Evolutionary conservation across 35 echinoderm and acorn worm species (phyloP), one percentile per base, ranked within the genome.

Genomic region (Diadema setosum): DNA sequence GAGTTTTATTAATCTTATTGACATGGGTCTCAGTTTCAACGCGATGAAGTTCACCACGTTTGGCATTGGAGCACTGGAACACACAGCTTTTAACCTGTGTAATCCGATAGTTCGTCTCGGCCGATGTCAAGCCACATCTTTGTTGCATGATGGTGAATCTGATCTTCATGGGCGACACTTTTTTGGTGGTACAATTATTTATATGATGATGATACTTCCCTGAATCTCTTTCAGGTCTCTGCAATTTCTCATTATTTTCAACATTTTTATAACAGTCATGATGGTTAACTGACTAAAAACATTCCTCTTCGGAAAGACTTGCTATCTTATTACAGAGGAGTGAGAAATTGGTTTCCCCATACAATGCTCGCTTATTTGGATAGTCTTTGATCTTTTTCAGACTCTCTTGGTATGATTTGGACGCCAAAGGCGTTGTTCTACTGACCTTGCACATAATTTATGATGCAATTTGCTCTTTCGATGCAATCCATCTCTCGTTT

Each of bases 201-300:
- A 21, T 58, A 86, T 26, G 61, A 74, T 37, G 41, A 73, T 74
- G 31, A 86, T 34, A 37, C 58, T 39, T 86, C 39, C 42, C 2
- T 36, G 45, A 86, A 86, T 74, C 84, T 73, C 40, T 86, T 86
- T 86, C 84, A 86, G 84, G 59, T 45, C 84, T 86, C 45, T 85
- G 33, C 56, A 85, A 65, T 24, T 86, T 86, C 32, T 86, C 59
- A 40, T 31, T 73, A 44, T 86, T 58, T 44, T 41, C 31, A 70
- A 86, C 30, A 4, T 70, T 73, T 86, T 86, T 86, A 39, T 86
- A 70, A 70, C 59, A 70, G 12, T 16, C 42, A 5, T 58, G 7
- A 86, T 86, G 59, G 39, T 74, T 43, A 41, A 29, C 27, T 74
- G 46, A 74, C 16, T 70, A 24, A 74, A 42, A 70, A 74, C 44